phyloP scores from a whole-genome alignment of 92 coral and sea anemone species.

The Galaxea fascicularis region DNA sequence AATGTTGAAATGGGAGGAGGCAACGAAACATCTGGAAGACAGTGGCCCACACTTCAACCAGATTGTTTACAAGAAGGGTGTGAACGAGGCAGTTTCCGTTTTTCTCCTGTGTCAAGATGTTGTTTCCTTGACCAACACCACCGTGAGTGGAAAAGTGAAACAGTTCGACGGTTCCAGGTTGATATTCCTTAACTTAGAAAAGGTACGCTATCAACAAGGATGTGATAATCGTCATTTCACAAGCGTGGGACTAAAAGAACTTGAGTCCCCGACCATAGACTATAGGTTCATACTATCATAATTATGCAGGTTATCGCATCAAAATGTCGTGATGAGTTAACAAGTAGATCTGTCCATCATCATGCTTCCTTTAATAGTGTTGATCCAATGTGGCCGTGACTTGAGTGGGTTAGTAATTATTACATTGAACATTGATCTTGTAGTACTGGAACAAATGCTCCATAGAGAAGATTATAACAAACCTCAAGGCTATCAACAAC shows the following conservation, averaged over 20 bases:
- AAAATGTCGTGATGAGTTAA: too few species aligned
- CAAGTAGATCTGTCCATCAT: too few species aligned
- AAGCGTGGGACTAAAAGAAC: background rate
- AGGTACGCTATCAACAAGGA: background rate
- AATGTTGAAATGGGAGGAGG: constrained; percentile 16
- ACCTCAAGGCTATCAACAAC: constrained; percentile 9
- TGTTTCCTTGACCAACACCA: background rate
- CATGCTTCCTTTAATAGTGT: too few species aligned
- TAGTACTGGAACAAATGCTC: background rate
- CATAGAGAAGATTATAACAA: background rate
- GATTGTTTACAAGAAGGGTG: background rate
- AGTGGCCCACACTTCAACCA: background rate
- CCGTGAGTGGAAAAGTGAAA: background rate
- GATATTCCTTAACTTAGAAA: background rate
- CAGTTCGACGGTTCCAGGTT: background rate
- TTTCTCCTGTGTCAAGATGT: background rate
- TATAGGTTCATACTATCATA: too few species aligned
- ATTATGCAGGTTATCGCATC: too few species aligned
- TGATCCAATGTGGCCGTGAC: too few species aligned
- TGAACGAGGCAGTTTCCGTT: background rate
- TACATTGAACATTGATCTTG: background rate
- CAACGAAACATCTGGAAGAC: background rate
- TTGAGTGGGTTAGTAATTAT: too few species aligned
- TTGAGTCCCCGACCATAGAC: background rate
- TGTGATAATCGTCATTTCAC: too few species aligned